These are phyloP conservation scores for Galeopsomyia nigrocyanea DNA, from an alignment of 2,888 invertebrate species.

Conservation along the genomic window DNA sequence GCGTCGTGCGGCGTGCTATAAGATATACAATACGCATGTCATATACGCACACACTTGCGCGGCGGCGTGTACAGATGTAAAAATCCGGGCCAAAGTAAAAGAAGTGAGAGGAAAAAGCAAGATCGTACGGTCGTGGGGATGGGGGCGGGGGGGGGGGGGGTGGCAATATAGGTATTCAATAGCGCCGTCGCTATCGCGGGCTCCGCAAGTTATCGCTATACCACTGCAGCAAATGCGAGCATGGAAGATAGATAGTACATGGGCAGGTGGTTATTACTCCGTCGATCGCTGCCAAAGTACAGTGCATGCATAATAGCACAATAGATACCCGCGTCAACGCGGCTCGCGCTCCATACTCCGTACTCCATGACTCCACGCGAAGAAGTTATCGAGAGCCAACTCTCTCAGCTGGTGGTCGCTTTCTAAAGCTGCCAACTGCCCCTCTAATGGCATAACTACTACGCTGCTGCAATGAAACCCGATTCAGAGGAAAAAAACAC, in stretches of 20 bases:
- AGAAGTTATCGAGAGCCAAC: slow-evolving; percentile 12
- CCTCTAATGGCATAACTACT: slow-evolving; percentile 31
- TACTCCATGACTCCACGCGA: neutral
- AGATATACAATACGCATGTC: too few species aligned
- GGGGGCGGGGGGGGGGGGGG: too few species aligned
- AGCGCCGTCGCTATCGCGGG: too few species aligned
- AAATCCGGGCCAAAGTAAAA: too few species aligned
- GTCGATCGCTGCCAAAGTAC: slow-evolving; percentile 1
- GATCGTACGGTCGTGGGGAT: too few species aligned
- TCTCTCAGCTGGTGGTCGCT: slow-evolving; percentile 29
- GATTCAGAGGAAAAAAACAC: neutral
- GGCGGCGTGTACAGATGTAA: too few species aligned
- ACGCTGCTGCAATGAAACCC: slow-evolving; percentile 19
- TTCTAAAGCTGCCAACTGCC: slow-evolving; percentile 17
- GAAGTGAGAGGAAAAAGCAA: too few species aligned
- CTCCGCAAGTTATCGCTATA: neutral
- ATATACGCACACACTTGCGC: too few species aligned
- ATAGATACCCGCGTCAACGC: slow-evolving; percentile 6
- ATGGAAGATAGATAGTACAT: too few species aligned
- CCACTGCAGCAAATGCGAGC: neutral
- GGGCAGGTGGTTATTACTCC: slow-evolving; percentile 34
- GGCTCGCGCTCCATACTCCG: too few species aligned
- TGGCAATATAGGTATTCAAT: too few species aligned
- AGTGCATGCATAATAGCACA: slow-evolving; percentile 22
- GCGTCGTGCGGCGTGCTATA: too few species aligned